A percentile compares a stretch with the other conserved stretches of the same genome.
These are phyloP conservation scores for Rattus rattus DNA, from an alignment of 2,113 vertebrate genomes.

Conservation along the genomic window DNA sequence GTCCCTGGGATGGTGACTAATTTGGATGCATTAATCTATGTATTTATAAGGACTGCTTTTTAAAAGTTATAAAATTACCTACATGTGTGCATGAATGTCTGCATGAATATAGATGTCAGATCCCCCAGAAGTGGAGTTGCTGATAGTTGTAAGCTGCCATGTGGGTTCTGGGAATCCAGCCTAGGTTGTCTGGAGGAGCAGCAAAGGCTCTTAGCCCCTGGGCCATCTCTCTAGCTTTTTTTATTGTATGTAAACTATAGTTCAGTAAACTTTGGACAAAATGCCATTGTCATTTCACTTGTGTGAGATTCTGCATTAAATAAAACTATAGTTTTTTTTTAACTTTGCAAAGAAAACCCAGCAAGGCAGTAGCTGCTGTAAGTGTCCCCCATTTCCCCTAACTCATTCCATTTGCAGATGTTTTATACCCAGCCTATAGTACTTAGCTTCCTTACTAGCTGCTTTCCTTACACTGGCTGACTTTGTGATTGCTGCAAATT, in stretches of 20 bases:
- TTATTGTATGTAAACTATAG: background rate
- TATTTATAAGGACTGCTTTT: background rate
- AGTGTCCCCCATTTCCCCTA: background rate
- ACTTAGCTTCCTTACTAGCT: background rate
- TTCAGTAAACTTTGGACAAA: background rate
- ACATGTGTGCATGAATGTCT: background rate
- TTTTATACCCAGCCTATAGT: background rate
- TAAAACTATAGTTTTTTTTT: background rate
- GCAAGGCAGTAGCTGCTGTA: background rate
- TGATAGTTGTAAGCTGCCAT: background rate
- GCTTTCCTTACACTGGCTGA: background rate
- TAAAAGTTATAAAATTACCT: background rate
- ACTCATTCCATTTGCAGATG: background rate
- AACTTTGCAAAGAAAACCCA: background rate
- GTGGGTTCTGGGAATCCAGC: background rate
- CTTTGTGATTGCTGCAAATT: background rate
- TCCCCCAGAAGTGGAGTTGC: background rate
- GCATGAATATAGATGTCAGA: background rate
- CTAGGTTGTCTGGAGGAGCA: background rate
- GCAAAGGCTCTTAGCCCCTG: background rate
- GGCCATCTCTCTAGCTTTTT: background rate
- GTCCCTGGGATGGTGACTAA: background rate
- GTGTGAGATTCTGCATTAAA: background rate
- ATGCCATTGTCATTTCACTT: background rate
- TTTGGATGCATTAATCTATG: background rate